These are phyloP conservation scores for Cetoscarus ocellatus DNA, from an alignment of 2,797 vertebrate genomes.

Conservation along the genomic window DNA sequence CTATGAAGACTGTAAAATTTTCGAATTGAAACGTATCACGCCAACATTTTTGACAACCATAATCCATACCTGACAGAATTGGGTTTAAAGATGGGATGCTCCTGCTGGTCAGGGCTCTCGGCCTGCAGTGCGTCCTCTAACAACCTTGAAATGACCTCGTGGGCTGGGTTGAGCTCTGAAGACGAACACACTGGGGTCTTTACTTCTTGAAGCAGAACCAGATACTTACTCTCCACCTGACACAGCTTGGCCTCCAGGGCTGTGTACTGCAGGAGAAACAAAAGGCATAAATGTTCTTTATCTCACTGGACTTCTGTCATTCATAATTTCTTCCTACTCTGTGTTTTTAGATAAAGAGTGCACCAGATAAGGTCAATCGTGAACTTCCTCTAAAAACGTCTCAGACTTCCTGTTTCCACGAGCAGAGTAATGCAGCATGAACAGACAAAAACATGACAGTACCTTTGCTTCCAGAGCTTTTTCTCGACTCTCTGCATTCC, in stretches of 20 bases:
- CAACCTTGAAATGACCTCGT: constrained; percentile 91
- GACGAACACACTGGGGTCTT: constrained; percentile 92
- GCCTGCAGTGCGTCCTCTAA: constrained; percentile 94
- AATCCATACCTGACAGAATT: constrained; percentile 90
- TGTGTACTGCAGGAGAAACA: constrained; percentile 82
- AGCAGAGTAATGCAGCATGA: constrained; percentile 3
- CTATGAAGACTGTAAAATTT: no score
- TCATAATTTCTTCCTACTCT: constrained; percentile 16
- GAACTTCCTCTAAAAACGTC: constrained; percentile 45
- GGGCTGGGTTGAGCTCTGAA: constrained; percentile 87
- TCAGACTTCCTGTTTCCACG: constrained; percentile 60
- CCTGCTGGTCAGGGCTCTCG: constrained; percentile 88
- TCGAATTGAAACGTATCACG: no score
- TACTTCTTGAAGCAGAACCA: constrained; percentile 96
- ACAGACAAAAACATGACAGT: constrained; percentile 8
- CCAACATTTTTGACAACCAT: no score
- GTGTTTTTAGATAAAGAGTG: constrained; percentile 10
- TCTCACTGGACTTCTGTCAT: background rate
- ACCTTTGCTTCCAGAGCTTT: constrained; percentile 94
- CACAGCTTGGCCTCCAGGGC: constrained; percentile 96
- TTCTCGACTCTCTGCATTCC: constrained; percentile 92
- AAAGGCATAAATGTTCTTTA: background rate
- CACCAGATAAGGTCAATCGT: constrained; percentile 10
- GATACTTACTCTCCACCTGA: constrained; percentile 97
- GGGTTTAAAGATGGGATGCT: constrained; percentile 90